These are phyloP conservation scores for Neopipo cinnamomea DNA, from an alignment of 2,113 vertebrate species.

Conservation along the genomic window DNA sequence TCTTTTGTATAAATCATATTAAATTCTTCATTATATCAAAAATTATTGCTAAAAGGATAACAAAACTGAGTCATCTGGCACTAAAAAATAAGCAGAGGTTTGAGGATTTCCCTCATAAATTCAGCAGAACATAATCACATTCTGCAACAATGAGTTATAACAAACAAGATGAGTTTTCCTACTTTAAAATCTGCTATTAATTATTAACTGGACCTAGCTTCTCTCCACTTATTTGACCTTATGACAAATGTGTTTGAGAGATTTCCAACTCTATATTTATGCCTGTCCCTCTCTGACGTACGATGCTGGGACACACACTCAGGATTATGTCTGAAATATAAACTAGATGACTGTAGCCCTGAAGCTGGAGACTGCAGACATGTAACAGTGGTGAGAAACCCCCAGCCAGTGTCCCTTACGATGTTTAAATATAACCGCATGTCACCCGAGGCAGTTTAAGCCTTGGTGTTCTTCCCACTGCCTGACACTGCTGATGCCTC, in stretches of 20 bases:
- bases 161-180: conserved; percentile 4
- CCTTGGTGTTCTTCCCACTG: neutral
- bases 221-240: neutral
- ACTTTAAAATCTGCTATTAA: neutral
- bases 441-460: neutral
- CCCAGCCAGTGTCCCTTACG: neutral
- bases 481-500: neutral
- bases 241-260: neutral
- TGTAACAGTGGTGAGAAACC: neutral
- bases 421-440: neutral
- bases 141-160: conserved; percentile 1
- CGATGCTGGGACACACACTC: neutral
- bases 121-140: neutral
- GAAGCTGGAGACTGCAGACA: neutral
- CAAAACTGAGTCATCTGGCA: neutral
- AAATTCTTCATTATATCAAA: neutral
- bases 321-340: neutral
- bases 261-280: neutral
- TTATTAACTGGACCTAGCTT: conserved; percentile 2
- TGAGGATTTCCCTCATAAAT: conserved; percentile 13
- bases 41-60: neutral
- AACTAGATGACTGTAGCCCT: neutral
- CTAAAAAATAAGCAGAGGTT: neutral
- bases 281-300: neutral
- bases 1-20: neutral